Conservation (phyloP, 2,888 invertebrate species). For the Leptura quadrifasciata region DNA sequence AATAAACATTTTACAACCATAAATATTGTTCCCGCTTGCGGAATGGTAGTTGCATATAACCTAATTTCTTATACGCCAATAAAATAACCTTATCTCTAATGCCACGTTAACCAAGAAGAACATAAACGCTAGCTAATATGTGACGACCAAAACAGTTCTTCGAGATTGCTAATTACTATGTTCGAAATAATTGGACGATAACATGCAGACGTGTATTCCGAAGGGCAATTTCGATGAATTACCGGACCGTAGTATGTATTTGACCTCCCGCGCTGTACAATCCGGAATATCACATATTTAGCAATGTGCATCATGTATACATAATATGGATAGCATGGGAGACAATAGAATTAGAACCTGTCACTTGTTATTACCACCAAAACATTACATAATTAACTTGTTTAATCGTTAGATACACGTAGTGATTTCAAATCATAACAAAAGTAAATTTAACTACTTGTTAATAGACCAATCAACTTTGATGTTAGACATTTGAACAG, state of each 20-base stretch:
- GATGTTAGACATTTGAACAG: too few species aligned
- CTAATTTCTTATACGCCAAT: too few species aligned
- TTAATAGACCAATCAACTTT: neutral
- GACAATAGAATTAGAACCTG: constrained; percentile 19
- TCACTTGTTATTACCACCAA: neutral
- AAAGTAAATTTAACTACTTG: neutral
- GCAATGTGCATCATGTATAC: constrained; percentile 9
- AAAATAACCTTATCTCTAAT: neutral
- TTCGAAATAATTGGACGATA: constrained; percentile 32
- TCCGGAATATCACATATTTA: constrained; percentile 11
- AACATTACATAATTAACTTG: neutral
- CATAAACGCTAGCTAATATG: neutral
- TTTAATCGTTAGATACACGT: neutral
- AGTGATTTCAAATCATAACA: neutral
- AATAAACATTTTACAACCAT: too few species aligned
- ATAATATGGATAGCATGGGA: neutral
- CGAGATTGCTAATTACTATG: constrained; percentile 7
- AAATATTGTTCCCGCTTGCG: too few species aligned
- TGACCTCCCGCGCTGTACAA: neutral
- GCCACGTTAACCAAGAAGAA: neutral
- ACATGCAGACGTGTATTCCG: constrained; percentile 21
- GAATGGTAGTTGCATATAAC: too few species aligned
- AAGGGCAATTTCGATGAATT: constrained; percentile 31
- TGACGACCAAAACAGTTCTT: constrained; percentile 21
- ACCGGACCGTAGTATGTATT: constrained; percentile 13